Percentiles rank a stretch among this genome's conserved stretches.
Conservation (phyloP, 92 coral and sea anemone genomes). For the Galaxea fascicularis region DNA sequence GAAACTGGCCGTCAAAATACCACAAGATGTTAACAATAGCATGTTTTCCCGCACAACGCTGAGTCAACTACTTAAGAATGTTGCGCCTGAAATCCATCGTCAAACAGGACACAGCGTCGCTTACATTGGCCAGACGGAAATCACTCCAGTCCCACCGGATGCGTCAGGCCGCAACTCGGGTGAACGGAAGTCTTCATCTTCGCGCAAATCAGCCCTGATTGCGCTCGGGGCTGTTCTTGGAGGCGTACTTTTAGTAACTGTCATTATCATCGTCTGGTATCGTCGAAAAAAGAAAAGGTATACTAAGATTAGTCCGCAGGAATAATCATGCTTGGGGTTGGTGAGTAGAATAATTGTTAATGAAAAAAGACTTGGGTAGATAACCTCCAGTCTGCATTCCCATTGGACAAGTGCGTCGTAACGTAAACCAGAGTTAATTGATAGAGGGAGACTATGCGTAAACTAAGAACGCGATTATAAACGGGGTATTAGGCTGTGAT, state of each 20-base stretch:
- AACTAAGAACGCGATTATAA: no score
- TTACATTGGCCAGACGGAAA: slow-evolving; percentile 8
- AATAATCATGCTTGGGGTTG: background rate
- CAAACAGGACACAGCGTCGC: slow-evolving; percentile 11
- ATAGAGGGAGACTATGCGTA: no score
- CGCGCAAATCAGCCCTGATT: slow-evolving; percentile 20
- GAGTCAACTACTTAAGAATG: slow-evolving; percentile 1
- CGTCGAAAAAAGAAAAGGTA: slow-evolving; percentile 16
- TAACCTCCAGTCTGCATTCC: no score
- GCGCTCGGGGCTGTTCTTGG: slow-evolving; percentile 30
- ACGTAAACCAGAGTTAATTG: no score
- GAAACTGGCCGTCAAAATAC: slow-evolving; percentile 21
- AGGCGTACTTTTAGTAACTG: slow-evolving; percentile 9
- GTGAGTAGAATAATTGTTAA: no score
- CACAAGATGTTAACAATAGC: slow-evolving; percentile 5
- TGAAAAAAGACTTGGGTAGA: no score
- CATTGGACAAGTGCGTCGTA: no score
- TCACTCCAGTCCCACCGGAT: slow-evolving; percentile 9
- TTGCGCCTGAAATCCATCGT: slow-evolving; percentile 30
- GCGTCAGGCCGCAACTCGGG: slow-evolving; percentile 30
- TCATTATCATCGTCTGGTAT: slow-evolving; percentile 9
- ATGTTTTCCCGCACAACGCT: slow-evolving; percentile 9
- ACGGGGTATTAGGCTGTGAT: no score
- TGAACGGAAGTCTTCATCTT: background rate
- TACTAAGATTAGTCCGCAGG: background rate